Percentiles rank a stretch among this genome's conserved stretches.
These are phyloP conservation scores for Drosophila anomelani DNA, from an alignment of 2,888 invertebrate genomes.

Conservation along the genomic window DNA sequence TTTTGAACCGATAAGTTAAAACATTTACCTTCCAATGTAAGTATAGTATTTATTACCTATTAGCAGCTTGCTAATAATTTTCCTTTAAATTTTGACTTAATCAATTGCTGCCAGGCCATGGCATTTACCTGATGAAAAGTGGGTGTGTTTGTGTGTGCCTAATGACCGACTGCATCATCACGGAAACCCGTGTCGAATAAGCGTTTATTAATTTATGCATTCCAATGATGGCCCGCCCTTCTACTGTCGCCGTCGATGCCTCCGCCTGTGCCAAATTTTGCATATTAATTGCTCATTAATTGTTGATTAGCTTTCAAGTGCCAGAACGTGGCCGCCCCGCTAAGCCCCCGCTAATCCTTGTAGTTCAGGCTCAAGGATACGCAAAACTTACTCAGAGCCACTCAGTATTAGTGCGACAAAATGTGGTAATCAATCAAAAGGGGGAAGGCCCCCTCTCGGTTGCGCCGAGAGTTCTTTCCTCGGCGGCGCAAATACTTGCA, in stretches of 20 bases:
- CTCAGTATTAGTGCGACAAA: conserved; percentile 72
- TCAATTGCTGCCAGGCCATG: conserved; percentile 26
- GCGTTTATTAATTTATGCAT: conserved; percentile 64
- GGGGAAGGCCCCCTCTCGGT: conserved; percentile 14
- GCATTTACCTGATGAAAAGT: conserved; percentile 2
- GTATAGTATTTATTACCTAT: no score
- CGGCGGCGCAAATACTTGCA: conserved; percentile 66
- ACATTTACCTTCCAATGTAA: not conserved
- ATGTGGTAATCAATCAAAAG: conserved; percentile 76
- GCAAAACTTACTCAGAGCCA: conserved; percentile 60
- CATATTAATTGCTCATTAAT: conserved; percentile 79
- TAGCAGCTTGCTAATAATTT: not conserved
- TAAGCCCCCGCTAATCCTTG: conserved; percentile 59
- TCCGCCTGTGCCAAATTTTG: conserved; percentile 58
- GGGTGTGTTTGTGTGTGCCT: conserved; percentile 13
- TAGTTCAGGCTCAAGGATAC: conserved; percentile 63
- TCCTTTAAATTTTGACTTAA: conserved; percentile 10
- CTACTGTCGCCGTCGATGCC: conserved; percentile 1
- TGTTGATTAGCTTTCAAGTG: conserved; percentile 71
- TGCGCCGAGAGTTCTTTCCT: conserved; percentile 22
- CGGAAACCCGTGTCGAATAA: conserved; percentile 1
- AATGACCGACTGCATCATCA: conserved; percentile 24
- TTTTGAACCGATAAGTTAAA: not conserved
- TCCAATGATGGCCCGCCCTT: conserved; percentile 45
- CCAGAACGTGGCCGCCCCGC: conserved; percentile 31